Percentiles rank a stretch among this genome's conserved stretches.
Conservation (phyloP, 2,888 invertebrate species). For the Eupithecia centaureata region DNA sequence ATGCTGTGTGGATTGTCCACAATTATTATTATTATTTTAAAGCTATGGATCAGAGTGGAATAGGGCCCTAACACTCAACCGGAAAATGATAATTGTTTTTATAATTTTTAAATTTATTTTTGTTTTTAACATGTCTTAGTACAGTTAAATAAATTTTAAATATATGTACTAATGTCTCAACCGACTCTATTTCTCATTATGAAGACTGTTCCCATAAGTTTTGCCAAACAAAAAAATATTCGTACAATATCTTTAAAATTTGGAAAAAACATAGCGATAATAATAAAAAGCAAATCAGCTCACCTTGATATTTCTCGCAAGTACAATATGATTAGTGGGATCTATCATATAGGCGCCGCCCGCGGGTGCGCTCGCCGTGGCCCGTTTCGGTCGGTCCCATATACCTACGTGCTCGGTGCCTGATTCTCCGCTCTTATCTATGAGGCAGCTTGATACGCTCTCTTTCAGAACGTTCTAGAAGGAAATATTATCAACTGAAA, state of each 20-base stretch:
- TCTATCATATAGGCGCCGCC: conserved; percentile 82
- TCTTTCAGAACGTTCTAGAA: conserved; percentile 82
- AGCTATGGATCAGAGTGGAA: too few relatives aligned
- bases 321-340: conserved; percentile 64
- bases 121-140: too few relatives aligned
- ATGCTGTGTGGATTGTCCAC: too few relatives aligned
- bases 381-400: conserved; percentile 85
- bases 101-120: too few relatives aligned
- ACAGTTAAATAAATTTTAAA: too few relatives aligned
- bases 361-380: conserved; percentile 67
- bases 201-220: background rate
- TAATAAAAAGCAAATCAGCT: background rate
- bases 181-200: background rate
- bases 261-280: background rate
- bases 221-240: background rate
- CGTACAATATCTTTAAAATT: background rate
- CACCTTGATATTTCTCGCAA: conserved; percentile 72
- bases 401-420: conserved; percentile 80
- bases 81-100: too few relatives aligned
- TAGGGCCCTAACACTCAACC: too few relatives aligned
- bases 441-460: conserved; percentile 73
- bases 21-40: too few relatives aligned
- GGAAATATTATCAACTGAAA: too few relatives aligned
- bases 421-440: conserved; percentile 67
- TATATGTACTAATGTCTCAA: too few relatives aligned